Percentiles rank a stretch among this genome's conserved stretches.
Conservation (phyloP, 2,113 vertebrate genomes). For the Festucalex cinctus region DNA sequence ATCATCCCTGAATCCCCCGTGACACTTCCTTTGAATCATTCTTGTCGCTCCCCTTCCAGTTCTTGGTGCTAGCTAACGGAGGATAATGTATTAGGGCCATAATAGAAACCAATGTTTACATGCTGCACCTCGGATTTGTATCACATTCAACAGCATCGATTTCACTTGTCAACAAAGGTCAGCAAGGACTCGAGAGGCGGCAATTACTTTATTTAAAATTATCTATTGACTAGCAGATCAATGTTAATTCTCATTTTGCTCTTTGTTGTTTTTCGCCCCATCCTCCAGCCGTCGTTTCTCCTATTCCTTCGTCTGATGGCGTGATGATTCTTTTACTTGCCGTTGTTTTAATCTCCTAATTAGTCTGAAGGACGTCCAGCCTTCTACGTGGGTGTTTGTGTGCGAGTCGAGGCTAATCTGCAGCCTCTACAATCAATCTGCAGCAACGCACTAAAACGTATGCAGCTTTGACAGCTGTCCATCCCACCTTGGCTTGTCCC, state of each 20-base stretch:
- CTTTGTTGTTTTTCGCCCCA: constrained; percentile 62
- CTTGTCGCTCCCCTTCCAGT: constrained; percentile 38
- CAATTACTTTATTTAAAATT: constrained; percentile 99
- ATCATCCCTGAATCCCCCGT: constrained; percentile 45
- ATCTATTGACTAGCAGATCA: constrained; percentile 94
- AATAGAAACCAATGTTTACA: constrained; percentile 98
- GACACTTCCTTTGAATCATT: constrained; percentile 54
- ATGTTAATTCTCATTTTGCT: constrained; percentile 97
- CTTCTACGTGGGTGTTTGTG: constrained; percentile 44
- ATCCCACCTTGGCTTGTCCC: constrained; percentile 34
- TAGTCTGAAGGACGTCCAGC: constrained; percentile 89
- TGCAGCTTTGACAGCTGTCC: constrained; percentile 42
- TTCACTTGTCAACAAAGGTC: constrained; percentile 97
- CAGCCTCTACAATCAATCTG: constrained; percentile 48
- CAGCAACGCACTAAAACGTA: constrained; percentile 50
- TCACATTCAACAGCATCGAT: constrained; percentile 98
- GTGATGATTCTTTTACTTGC: constrained; percentile 79
- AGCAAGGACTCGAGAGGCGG: constrained; percentile 92
- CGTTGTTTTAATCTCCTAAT: constrained; percentile 91
- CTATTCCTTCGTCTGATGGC: constrained; percentile 47
- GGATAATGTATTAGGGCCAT: constrained; percentile 79
- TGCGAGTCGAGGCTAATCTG: constrained; percentile 44
- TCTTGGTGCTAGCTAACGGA: constrained; percentile 77
- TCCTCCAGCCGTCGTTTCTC: constrained; percentile 37
- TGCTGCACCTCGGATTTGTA: constrained; percentile 85